Conservation (phyloP, 2,888 invertebrate species). For the Apodemia hepburni region DNA sequence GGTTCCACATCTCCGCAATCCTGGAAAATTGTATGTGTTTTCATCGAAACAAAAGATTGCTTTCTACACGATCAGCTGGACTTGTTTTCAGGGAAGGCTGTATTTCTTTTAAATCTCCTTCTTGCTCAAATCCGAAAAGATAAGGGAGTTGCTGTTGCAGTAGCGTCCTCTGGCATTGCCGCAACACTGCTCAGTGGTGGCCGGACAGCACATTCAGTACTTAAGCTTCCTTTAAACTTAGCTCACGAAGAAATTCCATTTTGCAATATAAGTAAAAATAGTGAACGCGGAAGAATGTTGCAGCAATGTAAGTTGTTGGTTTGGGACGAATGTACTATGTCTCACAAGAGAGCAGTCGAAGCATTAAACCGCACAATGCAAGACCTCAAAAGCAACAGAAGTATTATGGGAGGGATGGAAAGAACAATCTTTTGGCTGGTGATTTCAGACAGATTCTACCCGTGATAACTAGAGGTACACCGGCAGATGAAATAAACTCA, state of each 20-base stretch:
- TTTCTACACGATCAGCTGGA: too few species aligned
- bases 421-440: constrained; percentile 30
- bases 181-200: constrained; percentile 15
- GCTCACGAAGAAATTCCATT: constrained; percentile 30
- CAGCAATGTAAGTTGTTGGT: constrained; percentile 29
- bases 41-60: too few species aligned
- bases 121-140: constrained; percentile 28
- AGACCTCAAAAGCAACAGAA: constrained; percentile 25
- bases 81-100: too few species aligned
- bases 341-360: constrained; percentile 27
- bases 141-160: constrained; percentile 30
- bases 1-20: too few species aligned
- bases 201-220: constrained; percentile 23
- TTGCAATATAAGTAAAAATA: constrained; percentile 32
- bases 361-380: constrained; percentile 26
- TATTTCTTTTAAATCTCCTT: constrained; percentile 25
- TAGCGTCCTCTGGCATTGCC: constrained; percentile 22
- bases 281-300: constrained; percentile 27
- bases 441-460: constrained; percentile 33
- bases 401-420: constrained; percentile 29
- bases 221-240: constrained; percentile 30
- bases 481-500: constrained; percentile 33
- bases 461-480: constrained; percentile 26
- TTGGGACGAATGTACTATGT: constrained; percentile 32
- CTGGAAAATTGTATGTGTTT: too few species aligned